phyloP scores from a whole-genome alignment of 2,888 invertebrate species.

The Gasteruption jaculator region DNA sequence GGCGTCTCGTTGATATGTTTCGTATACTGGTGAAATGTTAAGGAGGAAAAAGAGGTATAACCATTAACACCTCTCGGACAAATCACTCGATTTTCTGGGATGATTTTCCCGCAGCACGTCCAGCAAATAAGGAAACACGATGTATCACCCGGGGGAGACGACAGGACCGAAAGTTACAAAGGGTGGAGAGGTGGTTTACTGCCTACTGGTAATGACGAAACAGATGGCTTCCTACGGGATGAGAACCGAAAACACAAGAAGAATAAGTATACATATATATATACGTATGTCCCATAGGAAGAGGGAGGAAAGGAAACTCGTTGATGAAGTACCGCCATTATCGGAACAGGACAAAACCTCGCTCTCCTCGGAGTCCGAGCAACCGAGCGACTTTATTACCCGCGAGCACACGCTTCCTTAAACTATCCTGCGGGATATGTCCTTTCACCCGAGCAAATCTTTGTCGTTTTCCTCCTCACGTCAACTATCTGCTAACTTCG shows the following conservation, averaged over 20 bases:
- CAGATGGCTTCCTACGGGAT: constrained; percentile 48
- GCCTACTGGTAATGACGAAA: constrained; percentile 50
- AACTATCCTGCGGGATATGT: constrained; percentile 30
- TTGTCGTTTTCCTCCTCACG: too few relatives aligned
- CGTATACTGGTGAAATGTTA: not conserved
- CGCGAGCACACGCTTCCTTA: constrained; percentile 39
- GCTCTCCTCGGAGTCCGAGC: constrained; percentile 35
- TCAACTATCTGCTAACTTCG: too few relatives aligned
- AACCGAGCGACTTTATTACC: constrained; percentile 49
- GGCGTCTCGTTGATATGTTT: constrained; percentile 1
- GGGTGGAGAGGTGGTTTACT: constrained; percentile 44
- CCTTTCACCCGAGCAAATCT: too few relatives aligned
- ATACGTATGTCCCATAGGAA: constrained; percentile 39
- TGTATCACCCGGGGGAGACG: constrained; percentile 51
- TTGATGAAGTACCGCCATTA: constrained; percentile 51
- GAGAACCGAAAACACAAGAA: constrained; percentile 25
- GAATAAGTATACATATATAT: too few relatives aligned
- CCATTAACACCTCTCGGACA: constrained; percentile 51
- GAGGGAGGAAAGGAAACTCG: constrained; percentile 31
- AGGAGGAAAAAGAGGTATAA: constrained; percentile 13
- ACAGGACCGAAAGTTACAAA: constrained; percentile 26
- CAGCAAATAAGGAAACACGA: constrained; percentile 51
- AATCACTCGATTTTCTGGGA: constrained; percentile 51
- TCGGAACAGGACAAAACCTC: constrained; percentile 49
- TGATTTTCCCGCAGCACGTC: constrained; percentile 50